These are phyloP conservation scores for Liparis tanakae DNA, from an alignment of 2,797 vertebrate species.

Conservation along the genomic window DNA sequence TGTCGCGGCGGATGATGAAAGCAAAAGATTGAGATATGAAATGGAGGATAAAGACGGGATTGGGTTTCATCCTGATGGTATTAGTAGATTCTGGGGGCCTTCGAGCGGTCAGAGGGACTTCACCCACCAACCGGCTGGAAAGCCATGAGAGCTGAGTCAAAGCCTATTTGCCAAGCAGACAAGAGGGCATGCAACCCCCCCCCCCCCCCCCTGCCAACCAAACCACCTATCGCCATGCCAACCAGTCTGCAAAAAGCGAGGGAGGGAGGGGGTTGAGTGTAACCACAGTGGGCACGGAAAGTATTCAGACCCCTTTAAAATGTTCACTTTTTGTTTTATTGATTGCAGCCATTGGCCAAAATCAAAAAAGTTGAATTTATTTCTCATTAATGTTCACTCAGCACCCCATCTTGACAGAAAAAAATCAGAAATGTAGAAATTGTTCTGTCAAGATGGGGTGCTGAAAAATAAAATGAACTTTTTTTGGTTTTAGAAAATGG, in stretches of 20 bases:
- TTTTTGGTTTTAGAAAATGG: too few relatives aligned
- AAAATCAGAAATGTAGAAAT: too few relatives aligned
- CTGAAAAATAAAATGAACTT: too few relatives aligned
- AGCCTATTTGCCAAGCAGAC: slow-evolving; percentile 40
- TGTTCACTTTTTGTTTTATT: too few relatives aligned
- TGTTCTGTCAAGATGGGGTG: too few relatives aligned
- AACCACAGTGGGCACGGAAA: background rate
- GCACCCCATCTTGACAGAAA: too few relatives aligned
- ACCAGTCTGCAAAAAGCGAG: slow-evolving; percentile 17
- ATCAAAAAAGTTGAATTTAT: too few relatives aligned
- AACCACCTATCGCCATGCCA: slow-evolving; percentile 46
- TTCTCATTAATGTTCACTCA: too few relatives aligned
- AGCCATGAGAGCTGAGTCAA: slow-evolving; percentile 61
- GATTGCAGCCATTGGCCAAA: too few relatives aligned
- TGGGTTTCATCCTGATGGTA: background rate
- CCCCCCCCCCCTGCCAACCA: slow-evolving; percentile 42
- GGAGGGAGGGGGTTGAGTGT: background rate
- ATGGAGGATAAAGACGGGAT: background rate
- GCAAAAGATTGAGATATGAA: background rate
- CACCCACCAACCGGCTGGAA: slow-evolving; percentile 13
- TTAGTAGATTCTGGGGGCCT: slow-evolving; percentile 17
- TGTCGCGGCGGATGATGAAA: background rate
- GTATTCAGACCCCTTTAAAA: too few relatives aligned
- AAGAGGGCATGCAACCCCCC: slow-evolving; percentile 25
- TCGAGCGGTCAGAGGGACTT: slow-evolving; percentile 36